Conservation (phyloP, 2,888 invertebrate species). For the Zaprionus bogoriensis region DNA sequence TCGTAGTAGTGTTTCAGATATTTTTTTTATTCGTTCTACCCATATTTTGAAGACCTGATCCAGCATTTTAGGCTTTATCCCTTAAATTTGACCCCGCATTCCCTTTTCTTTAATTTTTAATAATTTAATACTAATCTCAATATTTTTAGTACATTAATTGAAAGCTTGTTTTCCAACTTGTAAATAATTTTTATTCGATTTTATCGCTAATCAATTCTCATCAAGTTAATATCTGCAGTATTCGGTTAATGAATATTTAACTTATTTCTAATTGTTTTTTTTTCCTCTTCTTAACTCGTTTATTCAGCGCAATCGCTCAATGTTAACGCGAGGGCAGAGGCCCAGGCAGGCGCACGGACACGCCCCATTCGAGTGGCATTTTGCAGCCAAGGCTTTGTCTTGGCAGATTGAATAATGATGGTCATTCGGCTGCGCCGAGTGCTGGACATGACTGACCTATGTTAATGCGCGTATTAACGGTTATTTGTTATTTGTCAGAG, state of each 20-base stretch:
- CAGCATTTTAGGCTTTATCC: too few species aligned
- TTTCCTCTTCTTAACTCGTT: conserved; percentile 6
- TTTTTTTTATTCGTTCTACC: too few species aligned
- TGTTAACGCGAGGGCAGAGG: neutral
- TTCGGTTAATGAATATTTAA: neutral
- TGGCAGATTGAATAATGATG: conserved; percentile 63
- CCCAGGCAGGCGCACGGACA: neutral
- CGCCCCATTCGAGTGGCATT: conserved; percentile 59
- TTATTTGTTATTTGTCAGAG: conserved; percentile 69
- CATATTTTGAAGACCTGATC: too few species aligned
- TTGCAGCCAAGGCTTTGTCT: conserved; percentile 57
- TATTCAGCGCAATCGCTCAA: neutral
- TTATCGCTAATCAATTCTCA: too few species aligned
- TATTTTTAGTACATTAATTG: neutral
- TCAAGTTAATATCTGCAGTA: neutral
- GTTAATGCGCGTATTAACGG: conserved; percentile 64
- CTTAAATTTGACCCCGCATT: too few species aligned
- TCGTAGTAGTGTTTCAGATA: too few species aligned
- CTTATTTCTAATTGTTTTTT: neutral
- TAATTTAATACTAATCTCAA: neutral
- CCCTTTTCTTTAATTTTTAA: too few species aligned
- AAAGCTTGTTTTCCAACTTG: neutral
- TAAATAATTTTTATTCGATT: neutral
- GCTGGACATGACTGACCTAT: conserved; percentile 67
- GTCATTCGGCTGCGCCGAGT: conserved; percentile 42